A percentile compares a stretch with the other conserved stretches of the same genome.
Evolutionary conservation across 2,888 invertebrate species (phyloP).

Genomic region (Fissipunctia ypsillon): DNA sequence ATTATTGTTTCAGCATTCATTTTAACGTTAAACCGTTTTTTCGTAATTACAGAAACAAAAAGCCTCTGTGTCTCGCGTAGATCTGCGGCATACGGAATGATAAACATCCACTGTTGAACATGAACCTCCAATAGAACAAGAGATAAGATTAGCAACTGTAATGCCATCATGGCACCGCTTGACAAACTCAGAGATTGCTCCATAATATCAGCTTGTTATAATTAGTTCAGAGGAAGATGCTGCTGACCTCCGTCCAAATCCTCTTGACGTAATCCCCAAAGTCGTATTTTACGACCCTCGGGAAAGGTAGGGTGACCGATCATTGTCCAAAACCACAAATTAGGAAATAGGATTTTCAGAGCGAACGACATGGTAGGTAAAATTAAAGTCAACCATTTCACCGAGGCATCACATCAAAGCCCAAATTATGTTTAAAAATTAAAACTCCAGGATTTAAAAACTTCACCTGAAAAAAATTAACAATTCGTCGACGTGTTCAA

Average conservation of each 20-base stretch:
- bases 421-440: constrained; percentile 3
- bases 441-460: background rate
- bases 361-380: background rate
- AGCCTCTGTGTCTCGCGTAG: too few species aligned
- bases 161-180: background rate
- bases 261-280: constrained; percentile 32
- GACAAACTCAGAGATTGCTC: background rate
- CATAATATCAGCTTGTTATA: constrained; percentile 33
- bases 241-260: constrained; percentile 13
- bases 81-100: too few species aligned
- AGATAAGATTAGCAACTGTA: background rate
- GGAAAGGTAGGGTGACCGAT: constrained; percentile 21
- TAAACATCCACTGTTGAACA: background rate
- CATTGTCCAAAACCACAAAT: constrained; percentile 18
- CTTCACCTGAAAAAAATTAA: background rate
- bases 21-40: too few species aligned
- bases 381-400: background rate
- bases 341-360: constrained; percentile 2
- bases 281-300: constrained; percentile 21
- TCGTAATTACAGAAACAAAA: too few species aligned
- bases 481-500: constrained; percentile 31
- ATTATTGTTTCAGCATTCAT: background rate
- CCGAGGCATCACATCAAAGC: background rate
- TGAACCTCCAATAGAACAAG: background rate
- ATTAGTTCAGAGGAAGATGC: constrained; percentile 24